Base-by-base conservation (phyloP, 2,797 vertebrate genomes). In the Tenualosa thibaudeaui region DNA sequence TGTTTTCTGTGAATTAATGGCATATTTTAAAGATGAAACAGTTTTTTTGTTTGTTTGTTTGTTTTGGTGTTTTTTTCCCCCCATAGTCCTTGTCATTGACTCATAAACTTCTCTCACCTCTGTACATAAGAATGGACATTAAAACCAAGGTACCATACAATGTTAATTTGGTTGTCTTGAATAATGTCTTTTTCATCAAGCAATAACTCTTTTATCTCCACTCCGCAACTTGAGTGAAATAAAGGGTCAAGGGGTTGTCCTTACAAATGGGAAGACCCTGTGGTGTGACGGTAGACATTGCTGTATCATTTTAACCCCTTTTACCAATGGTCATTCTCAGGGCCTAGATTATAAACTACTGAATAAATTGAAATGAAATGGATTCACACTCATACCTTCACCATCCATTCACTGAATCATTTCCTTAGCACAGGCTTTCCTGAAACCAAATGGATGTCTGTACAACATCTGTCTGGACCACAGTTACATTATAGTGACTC, bases 81-180 rank as follows among this genome's bases (percentile, higher is more conserved):
- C 46, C 46, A 4, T 49, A 68, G 71, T 78, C 71, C 40, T 78
- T 78, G 71, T 46, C 43, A 78, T 78, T 78, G 37, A 78, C 68
- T 40, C 40, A 75, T 19, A 17, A 71, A 40, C 17, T 46, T 82
- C 31, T 31, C 31, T 31, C 51, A 82, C 81, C 7, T 51, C 12
- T 82, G 49, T 82, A 51, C 26, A 82, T 82, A 82, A 82, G 49
- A 82, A 82, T 81, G 51, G 46, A 82, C 81, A 82, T 53, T 51
- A 78, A 82, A 82, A 82, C 51, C 81, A 78, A 78, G 71, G 71
- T 78, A 75, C 37, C 15, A 43, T 75, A 78, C 19, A 40, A 46
- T 78, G 71, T 46, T 17, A 78, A 46, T n/a, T 78, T 1, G 15
- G 22, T 37, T 46, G 37, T 78, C 6, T 17, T 22, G 19, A 78